Percentiles rank a stretch among this genome's conserved stretches.
phyloP scores from a whole-genome alignment of 2,888 invertebrate species.

The Stegana nigrithorax region DNA sequence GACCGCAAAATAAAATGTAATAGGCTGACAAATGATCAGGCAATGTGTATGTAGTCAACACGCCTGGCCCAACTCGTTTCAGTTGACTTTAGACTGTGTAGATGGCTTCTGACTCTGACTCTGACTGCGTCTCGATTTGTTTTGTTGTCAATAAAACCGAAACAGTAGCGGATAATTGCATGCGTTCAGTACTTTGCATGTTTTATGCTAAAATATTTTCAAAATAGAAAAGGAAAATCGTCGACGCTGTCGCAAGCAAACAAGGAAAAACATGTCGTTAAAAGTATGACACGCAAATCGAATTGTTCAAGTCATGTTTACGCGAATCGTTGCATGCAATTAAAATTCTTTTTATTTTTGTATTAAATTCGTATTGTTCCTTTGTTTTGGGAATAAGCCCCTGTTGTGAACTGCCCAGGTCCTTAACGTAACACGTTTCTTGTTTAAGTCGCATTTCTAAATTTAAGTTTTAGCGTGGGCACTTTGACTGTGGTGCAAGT shows the following conservation, averaged over 20 bases:
- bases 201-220: no score
- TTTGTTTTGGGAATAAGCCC: no score
- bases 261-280: neutral
- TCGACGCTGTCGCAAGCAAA: no score
- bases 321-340: neutral
- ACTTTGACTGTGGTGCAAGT: neutral
- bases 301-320: neutral
- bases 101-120: neutral
- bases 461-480: neutral
- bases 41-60: no score
- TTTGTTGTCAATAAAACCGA: neutral
- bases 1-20: conserved; percentile 17
- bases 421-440: no score
- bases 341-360: neutral
- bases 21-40: conserved; percentile 17
- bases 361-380: neutral
- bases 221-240: no score
- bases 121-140: neutral
- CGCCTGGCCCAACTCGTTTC: neutral
- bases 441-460: neutral
- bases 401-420: no score
- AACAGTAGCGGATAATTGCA: no score
- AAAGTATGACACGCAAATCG: neutral
- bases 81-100: neutral
- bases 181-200: neutral